Base-by-base conservation (phyloP, 2,113 vertebrate species). In the Oryzias javanicus region DNA sequence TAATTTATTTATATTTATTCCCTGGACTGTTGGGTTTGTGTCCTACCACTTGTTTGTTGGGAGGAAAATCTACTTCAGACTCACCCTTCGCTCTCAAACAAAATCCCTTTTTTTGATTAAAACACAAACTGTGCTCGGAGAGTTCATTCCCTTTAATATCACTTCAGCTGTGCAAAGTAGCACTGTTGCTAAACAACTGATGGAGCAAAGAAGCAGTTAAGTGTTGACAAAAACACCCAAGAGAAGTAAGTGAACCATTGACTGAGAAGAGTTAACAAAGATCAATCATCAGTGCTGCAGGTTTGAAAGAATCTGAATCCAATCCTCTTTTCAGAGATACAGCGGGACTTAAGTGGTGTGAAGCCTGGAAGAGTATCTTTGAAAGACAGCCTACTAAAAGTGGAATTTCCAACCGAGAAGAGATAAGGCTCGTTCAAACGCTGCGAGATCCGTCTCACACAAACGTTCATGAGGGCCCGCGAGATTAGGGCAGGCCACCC, bases 131-230 rank as follows among this genome's bases (percentile, higher is more conserved):
- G 70, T 8, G 6, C 62, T 7, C 20, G 50, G 54, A 79, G 67
- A 73, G 60, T 74, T 85, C 50, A 72, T 83, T 83, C 71, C 73
- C 61, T 83, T 83, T 78, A 83, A 83, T 71, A 78, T 73, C 71
- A 70, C 76, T 81, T 71, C 70, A 81, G 73, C 60, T 61, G 56
- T 68, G 65, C 68, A 75, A 70, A 47, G 70, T 47, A 69, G 56
- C 24, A 62, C 54, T 67, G 65, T 62, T 59, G 48, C 60, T 62
- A 71, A 76, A 74, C 60, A 75, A 64, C 56, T 64, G 60, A 79
- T 64, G 64, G 64, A 70, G 57, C 45, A 69, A 83, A 68, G 78
- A 68, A 41, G 22, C 57, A 57, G 63, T 74, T 76, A 67, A 48
- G 35, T 73, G 69, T 65, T 76, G 64, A 80, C 62, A 67, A 67